Conservation (phyloP, 2,797 vertebrate species). For the Alcedo quadribrachys region DNA sequence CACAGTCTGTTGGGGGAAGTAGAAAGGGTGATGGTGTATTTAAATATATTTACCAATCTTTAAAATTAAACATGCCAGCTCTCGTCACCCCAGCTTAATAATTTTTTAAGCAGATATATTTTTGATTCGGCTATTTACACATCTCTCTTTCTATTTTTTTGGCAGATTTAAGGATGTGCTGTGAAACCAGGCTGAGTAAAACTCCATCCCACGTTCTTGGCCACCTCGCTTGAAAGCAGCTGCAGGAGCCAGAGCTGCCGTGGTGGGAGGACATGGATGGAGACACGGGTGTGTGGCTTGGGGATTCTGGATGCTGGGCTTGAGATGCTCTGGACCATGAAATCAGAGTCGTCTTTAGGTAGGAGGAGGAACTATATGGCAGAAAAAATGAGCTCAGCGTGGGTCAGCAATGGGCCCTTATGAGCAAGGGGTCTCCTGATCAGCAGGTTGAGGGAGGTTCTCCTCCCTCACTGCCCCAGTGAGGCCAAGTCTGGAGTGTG, state of each 20-base stretch:
- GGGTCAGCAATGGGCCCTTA: too few relatives aligned
- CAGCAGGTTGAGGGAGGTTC: too few relatives aligned
- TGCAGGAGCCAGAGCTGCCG: fast-evolving
- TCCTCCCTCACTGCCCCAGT: too few relatives aligned
- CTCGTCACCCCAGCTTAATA: background rate
- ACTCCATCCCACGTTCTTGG: fast-evolving
- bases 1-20: background rate
- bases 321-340: background rate
- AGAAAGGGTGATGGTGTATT: background rate
- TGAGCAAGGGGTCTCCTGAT: too few relatives aligned
- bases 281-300: background rate
- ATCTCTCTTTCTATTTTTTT: background rate
- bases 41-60: background rate
- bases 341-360: too few relatives aligned
- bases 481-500: too few relatives aligned
- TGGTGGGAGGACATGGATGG: background rate
- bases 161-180: background rate
- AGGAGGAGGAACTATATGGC: background rate
- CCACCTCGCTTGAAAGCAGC: fast-evolving
- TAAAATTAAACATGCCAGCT: background rate
- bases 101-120: background rate
- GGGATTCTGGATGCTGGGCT: background rate
- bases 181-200: fast-evolving
- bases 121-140: background rate
- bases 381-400: background rate